Base-by-base conservation (phyloP, 2,113 vertebrate species). In the Thalassarche chlororhynchos region DNA sequence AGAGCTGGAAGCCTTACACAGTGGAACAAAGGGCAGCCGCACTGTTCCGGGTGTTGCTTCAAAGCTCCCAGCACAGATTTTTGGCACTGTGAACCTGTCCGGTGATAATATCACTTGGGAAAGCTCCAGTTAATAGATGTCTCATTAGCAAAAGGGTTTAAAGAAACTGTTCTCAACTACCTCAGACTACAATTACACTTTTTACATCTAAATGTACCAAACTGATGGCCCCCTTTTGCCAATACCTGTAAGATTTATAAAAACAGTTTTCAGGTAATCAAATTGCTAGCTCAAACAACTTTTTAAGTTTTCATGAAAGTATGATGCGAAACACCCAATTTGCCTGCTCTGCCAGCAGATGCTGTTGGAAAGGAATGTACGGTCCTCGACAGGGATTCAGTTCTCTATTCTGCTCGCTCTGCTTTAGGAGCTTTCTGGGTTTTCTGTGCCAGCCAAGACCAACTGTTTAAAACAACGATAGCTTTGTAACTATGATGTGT, bases 311-410 rank as follows among this genome's bases (percentile, higher is more conserved):
- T 38, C 58, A 24, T 2, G 25, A 10, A 11, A 40, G 12, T 2
- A 13, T 1, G 14, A 23, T 3, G 12, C 2, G 3, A 11, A 65
- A 42, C 17, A 8, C 46, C 17, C 15, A 2, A 3, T 32, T 11
- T 36, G 42, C 49, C n/a, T 20, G 49, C 46, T 54, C 54, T 28
- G 55, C 55, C 47, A 58, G 42, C 44, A 26, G 79, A 42, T 3
- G 44, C 71, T 15, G 46, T 10, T 9, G 5, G 20, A 40, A 93
- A 44, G 44, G 32, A 32, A 42, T 1, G 26, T 6, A 6, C 1
- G 32, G 12, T 4, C 64, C 78, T 13, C 18, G 32, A 25, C 5
- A 18, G 36, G 29, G 38, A 52, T 20, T 34, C 17, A 1, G 28
- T 16, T 34, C 34, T 64, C 55, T 34, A 3, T 36, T 10, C 70